Base-by-base conservation (phyloP, 35 echinoderm and acorn worm species). In the Hemicentrotus pulcherrimus region DNA sequence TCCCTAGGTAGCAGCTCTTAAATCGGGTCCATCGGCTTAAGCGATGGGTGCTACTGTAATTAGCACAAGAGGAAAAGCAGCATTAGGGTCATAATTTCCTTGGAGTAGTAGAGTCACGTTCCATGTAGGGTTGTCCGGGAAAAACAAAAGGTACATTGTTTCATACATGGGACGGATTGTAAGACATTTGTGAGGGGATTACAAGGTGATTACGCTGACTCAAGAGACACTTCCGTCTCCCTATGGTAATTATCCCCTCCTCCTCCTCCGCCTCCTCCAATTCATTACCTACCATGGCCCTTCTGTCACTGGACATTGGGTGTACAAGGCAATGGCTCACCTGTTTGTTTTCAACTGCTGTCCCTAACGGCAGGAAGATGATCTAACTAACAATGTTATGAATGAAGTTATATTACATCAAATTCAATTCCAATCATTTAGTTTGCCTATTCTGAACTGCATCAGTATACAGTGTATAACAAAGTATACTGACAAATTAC, bases 11-110 rank as follows among this genome's bases (percentile, higher is more conserved):
- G 65, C 6, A 78, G 65, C 65, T 78, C 19, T 28, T n/a, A 78
- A 2, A 78, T 78, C 19, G 65, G 65, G 65, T 78, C 65, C 65
- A 78, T 90, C 12, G 88, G 31, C 88, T 90, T 90, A 90, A 90
- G 88, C 33, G 12, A 24, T 90, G 88, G 88, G 88, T 90, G 88
- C 88, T 45, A 47, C 88, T 45, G 88, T 47, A 90, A 90, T 90
- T 90, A 90, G 46, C 15, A 2, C 31, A 90, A 47, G 19, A 90
- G 88, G 88, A 90, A 90, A 90, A 90, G 88, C 12, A 47, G 88
- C 12, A 90, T 90, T 90, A 90, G 88, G 16, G 88, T 22, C 16
- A 78, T 90, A 33, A 90, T 90, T 35, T 46, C 88, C 88, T 90
- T 32, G 12, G 32, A 28, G 88, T 15, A 47, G 88, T 47, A 45